Evolutionary conservation across 2,888 invertebrate species (phyloP).

Genomic region (Brachyopa scutellaris): DNA sequence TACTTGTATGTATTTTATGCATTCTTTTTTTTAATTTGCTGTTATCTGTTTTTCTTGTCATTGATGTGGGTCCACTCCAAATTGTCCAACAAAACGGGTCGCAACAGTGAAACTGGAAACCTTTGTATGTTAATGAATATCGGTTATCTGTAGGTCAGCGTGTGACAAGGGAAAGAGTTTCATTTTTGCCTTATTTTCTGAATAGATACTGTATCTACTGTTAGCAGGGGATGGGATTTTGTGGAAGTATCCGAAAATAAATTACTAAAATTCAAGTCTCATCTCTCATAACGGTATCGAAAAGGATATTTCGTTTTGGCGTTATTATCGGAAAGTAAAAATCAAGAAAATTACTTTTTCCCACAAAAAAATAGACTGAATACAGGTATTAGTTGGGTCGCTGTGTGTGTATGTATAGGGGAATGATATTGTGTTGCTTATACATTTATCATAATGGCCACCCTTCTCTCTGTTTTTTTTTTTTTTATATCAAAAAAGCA

Average conservation of each 20-base stretch:
- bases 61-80: slow-evolving; percentile 39
- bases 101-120: neutral
- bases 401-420: neutral
- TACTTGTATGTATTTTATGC: slow-evolving; percentile 27
- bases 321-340: slow-evolving; percentile 49
- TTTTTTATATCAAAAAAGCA: slow-evolving; percentile 56
- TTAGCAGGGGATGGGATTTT: too few species aligned
- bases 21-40: slow-evolving; percentile 29
- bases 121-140: slow-evolving; percentile 49
- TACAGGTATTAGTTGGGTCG: slow-evolving; percentile 7
- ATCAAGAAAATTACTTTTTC: slow-evolving; percentile 42
- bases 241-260: slow-evolving; percentile 18
- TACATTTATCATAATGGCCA: slow-evolving; percentile 47
- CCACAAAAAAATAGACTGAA: neutral
- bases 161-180: slow-evolving; percentile 17
- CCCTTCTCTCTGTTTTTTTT: slow-evolving; percentile 40
- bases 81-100: slow-evolving; percentile 43
- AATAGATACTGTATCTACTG: slow-evolving; percentile 23
- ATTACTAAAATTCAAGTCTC: slow-evolving; percentile 16
- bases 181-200: neutral
- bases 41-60: neutral
- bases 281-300: slow-evolving; percentile 20
- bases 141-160: slow-evolving; percentile 47
- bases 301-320: slow-evolving; percentile 34
- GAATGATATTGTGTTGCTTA: slow-evolving; percentile 33